Base-by-base conservation (phyloP, 2,797 vertebrate species). In the Eulemur coronatus region DNA sequence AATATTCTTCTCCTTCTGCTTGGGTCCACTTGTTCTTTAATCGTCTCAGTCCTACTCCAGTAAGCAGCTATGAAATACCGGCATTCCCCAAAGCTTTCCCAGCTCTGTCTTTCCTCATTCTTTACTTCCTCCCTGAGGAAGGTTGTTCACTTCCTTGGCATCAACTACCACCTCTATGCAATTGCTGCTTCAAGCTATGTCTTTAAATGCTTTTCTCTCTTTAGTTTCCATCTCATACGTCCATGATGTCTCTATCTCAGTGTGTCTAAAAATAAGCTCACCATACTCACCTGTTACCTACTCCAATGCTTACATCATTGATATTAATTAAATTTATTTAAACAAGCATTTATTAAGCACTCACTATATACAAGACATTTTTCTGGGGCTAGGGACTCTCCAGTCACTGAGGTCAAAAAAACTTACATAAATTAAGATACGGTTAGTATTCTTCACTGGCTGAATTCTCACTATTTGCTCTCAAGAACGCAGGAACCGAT, bases 211-310 rank as follows among this genome's bases (percentile, higher is more conserved):
- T 41, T 59, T 78, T 81, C 33, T 61, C 72, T 92, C 55, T 61
- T 89, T 70, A 92, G 72, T 13, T 94, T 26, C 43, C n/a, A 7
- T 41, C 46, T 48, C 61, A 65, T 4, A 9, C 78, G 76, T 55
- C 84, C 38, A 57, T n/a, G 48, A 69, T 35, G 10, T 28, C 38
- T 84, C 70, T 81, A 4, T 78, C 73, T 80, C 70, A 69, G 52
- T 38, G 35, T 75, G 33, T 91, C 70, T 94, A 87, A 93, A 91
- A 76, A 65, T 76, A 93, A 89, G 41, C 22, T 72, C 55, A 50
- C 10, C 1, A 9, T 12, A 38, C 43, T 70, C 41, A 35, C 22
- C 18, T 88, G 28, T 67, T 89, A 91, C 81, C 41, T 73, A 57
- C 17, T 61, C n/a, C n/a, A 61, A 18, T 17, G 17, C 18, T 38